These are phyloP conservation scores for Stenurella melanura DNA, from an alignment of 2,888 invertebrate species.

Conservation along the genomic window DNA sequence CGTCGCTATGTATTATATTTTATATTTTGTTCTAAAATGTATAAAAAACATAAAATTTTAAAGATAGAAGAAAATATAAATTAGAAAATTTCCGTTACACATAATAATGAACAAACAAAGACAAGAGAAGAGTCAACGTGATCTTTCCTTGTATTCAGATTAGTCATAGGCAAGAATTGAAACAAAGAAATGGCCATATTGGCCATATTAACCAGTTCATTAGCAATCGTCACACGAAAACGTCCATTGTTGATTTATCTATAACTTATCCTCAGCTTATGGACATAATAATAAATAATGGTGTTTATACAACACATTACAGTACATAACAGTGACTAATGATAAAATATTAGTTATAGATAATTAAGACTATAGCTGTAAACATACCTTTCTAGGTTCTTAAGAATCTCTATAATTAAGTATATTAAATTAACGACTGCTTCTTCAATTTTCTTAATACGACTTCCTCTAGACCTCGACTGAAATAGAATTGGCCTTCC, in stretches of 20 bases:
- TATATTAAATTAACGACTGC: constrained; percentile 15
- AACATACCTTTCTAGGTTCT: constrained; percentile 4
- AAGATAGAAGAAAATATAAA: too few relatives aligned
- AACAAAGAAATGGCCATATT: background rate
- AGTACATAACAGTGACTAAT: background rate
- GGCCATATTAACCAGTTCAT: background rate
- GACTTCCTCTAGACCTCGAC: constrained; percentile 15
- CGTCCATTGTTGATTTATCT: constrained; percentile 13
- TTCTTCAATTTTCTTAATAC: constrained; percentile 23
- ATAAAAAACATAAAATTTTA: too few relatives aligned
- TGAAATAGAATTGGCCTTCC: constrained; percentile 17
- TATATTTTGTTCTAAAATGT: too few relatives aligned
- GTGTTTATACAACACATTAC: constrained; percentile 8
- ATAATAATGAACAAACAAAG: too few relatives aligned
- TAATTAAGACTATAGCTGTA: constrained; percentile 7
- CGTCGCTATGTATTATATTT: too few relatives aligned
- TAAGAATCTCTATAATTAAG: background rate
- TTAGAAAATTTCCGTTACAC: too few relatives aligned
- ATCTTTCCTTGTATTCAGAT: background rate
- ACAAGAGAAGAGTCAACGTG: too few relatives aligned
- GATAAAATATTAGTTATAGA: background rate
- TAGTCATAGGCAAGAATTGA: background rate
- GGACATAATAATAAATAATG: constrained; percentile 14
- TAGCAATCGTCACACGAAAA: background rate
- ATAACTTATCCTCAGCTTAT: constrained; percentile 3